Evolutionary conservation across 2,797 vertebrate genomes (phyloP), one percentile per base, ranked within the genome.

Genomic region (Urocyon cinereoargenteus): DNA sequence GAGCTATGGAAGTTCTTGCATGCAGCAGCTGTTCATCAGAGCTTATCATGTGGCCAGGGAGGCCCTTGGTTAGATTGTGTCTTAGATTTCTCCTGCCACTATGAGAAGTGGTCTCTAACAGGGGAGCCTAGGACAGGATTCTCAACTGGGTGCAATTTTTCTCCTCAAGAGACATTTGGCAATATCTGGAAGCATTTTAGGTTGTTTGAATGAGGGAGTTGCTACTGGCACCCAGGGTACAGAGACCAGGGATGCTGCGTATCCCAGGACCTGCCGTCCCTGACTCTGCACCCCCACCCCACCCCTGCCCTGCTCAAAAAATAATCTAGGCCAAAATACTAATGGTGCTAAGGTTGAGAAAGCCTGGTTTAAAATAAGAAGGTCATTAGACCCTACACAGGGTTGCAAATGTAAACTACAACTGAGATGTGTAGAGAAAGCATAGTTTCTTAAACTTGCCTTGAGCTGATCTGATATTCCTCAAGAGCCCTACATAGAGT

Each of bases 391-490:
- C 70, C 88, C 19, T 45, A 85, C 12, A 59, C 12, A 55, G 14
- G 11, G 34, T 82, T 96, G 45, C 22, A 81, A 36, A 62, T 24
- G 72, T 70, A 78, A 91, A 73, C 14, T 72, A 59, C 11, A 61
- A 62, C 18, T 72, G 53, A 77, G 84, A 90, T 87, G 53, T 49
- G 6, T 24, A 68, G 78, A 96, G 73, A 96, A 96, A 96, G 73
- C 62, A 26, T 77, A 94, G 49, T 81, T 95, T 72, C 26, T 83
- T 86, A 78, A 49, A 19, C 85, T 96, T 94, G 34, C 75, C 55
- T 82, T 12, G 10, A 88, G 31, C 15, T 68, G 31, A 57, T 85
- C 31, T 86, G 53, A 36, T 86, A 77, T 68, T 84, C 7, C 24
- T 70, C 22, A 85, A 79, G 53, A 81, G 84, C 10, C 22, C 18